phyloP scores from a whole-genome alignment of 2,113 vertebrate genomes.

The Scomber scombrus region DNA sequence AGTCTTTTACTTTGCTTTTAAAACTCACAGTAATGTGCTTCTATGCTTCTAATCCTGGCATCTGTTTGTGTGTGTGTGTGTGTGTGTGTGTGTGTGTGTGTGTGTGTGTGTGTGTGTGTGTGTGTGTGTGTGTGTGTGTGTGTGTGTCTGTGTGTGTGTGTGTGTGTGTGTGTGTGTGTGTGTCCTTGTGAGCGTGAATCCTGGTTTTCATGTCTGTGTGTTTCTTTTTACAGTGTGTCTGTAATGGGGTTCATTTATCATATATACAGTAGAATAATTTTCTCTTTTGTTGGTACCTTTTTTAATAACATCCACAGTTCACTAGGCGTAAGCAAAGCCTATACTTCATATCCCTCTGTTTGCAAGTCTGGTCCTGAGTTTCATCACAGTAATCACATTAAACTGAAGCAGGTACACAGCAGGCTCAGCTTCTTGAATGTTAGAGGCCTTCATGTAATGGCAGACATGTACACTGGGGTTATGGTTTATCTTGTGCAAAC shows the following conservation, averaged over 20 bases:
- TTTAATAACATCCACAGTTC: background rate
- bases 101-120: constrained; percentile 25
- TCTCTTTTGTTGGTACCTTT: constrained; percentile 1
- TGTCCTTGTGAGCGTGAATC: too few species aligned
- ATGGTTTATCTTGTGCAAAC: background rate
- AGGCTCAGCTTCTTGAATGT: too few species aligned
- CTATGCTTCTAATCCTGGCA: background rate
- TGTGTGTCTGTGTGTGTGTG: constrained; percentile 13
- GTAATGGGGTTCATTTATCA: constrained; percentile 3
- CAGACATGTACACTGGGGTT: too few species aligned
- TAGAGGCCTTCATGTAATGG: too few species aligned
- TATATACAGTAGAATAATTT: constrained; percentile 9
- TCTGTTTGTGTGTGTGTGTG: constrained; percentile 34
- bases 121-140: constrained; percentile 32
- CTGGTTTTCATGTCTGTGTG: background rate
- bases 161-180: background rate
- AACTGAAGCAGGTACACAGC: too few species aligned
- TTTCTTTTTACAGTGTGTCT: background rate
- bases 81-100: too few species aligned
- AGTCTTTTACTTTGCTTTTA: too few species aligned
- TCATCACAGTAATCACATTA: too few species aligned
- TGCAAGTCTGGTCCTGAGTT: background rate
- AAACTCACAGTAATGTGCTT: too few species aligned
- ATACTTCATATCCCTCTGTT: background rate
- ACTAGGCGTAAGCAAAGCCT: background rate